Evolutionary conservation across 2,113 vertebrate genomes (phyloP).

Genomic region (Eudyptes chrysolophus): DNA sequence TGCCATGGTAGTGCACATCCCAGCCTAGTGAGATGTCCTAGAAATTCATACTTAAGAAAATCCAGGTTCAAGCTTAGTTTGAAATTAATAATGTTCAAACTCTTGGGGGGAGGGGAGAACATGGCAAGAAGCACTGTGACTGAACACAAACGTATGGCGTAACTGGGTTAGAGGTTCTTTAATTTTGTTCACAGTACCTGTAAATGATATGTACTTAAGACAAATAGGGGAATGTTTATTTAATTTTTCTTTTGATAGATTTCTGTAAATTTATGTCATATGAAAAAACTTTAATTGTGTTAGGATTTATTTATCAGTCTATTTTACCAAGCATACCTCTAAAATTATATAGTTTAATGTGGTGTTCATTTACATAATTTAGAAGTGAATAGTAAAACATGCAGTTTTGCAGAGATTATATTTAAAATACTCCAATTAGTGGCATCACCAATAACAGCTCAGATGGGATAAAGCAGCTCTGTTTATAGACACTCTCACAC

Average conservation of each 20-base stretch:
- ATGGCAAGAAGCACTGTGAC: not conserved
- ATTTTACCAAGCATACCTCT: not conserved
- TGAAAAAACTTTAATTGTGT: not conserved
- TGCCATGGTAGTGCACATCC: not conserved
- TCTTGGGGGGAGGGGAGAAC: not conserved
- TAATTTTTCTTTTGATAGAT: not conserved
- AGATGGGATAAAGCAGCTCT: slow-evolving; percentile 48
- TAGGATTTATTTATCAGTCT: not conserved
- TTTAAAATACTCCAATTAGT: slow-evolving; percentile 22
- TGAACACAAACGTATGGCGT: not conserved
- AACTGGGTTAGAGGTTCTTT: not conserved
- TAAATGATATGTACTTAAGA: not conserved
- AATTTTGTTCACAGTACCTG: not conserved
- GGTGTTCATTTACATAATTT: not conserved
- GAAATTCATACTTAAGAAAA: not conserved
- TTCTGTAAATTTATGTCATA: not conserved
- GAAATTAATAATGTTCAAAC: not conserved
- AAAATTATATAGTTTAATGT: not conserved
- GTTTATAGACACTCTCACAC: slow-evolving; percentile 66
- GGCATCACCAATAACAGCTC: slow-evolving; percentile 10
- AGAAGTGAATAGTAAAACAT: not conserved
- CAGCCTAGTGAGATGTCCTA: not conserved
- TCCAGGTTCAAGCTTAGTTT: not conserved
- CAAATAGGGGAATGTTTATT: not conserved
- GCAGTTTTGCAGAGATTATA: not conserved